phyloP scores from a whole-genome alignment of 2,888 invertebrate genomes.

The Agrenia bidenticulata region DNA sequence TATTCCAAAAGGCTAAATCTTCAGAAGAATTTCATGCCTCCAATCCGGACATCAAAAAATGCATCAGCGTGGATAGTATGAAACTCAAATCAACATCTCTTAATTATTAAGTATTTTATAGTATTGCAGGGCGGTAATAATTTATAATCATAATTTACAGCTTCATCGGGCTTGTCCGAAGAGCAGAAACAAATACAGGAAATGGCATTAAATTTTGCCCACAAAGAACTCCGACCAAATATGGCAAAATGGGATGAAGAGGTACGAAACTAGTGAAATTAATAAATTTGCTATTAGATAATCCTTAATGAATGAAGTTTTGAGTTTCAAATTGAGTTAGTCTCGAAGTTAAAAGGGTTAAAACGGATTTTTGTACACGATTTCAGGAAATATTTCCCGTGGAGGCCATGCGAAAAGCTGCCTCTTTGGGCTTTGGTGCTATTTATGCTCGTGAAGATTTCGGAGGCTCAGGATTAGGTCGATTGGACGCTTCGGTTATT shows the following conservation, averaged over 20 bases:
- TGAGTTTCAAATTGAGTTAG: too few species aligned
- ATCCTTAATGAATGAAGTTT: background rate
- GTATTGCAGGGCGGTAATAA: too few species aligned
- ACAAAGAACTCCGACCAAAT: constrained; percentile 60
- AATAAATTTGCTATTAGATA: background rate
- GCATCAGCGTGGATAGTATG: too few species aligned
- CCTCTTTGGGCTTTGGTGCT: constrained; percentile 62
- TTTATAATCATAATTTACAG: too few species aligned
- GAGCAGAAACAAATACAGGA: constrained; percentile 61
- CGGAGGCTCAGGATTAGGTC: constrained; percentile 60
- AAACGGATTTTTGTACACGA: constrained; percentile 12
- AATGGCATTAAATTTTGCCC: constrained; percentile 61
- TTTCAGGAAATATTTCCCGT: constrained; percentile 57
- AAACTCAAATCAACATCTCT: too few species aligned
- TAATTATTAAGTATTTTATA: background rate
- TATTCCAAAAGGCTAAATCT: too few species aligned
- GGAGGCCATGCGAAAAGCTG: constrained; percentile 60
- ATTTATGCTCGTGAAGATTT: constrained; percentile 60
- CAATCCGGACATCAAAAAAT: too few species aligned
- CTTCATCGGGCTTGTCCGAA: constrained; percentile 58
- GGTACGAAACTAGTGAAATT: constrained; percentile 53
- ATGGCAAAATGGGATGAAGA: constrained; percentile 63
- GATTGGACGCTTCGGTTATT: constrained; percentile 61
- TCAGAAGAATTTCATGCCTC: too few species aligned
- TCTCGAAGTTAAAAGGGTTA: too few species aligned